Conservation (phyloP, 2,113 vertebrate species). For the Paracanthobrama guichenoti region DNA sequence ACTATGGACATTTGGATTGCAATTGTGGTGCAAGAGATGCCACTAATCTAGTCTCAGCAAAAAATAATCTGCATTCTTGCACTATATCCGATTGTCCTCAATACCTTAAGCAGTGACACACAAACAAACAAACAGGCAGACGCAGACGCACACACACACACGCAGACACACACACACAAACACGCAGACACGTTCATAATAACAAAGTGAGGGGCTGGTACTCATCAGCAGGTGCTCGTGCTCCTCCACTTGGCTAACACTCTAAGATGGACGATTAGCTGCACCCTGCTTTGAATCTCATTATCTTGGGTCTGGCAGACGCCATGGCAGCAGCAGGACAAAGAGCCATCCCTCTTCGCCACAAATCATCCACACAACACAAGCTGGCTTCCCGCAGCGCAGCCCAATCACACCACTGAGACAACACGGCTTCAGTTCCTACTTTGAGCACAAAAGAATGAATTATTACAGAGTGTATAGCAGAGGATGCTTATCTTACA, state of each 20-base stretch:
- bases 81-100: neutral
- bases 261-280: conserved; percentile 60
- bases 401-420: conserved; percentile 13
- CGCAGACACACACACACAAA: neutral
- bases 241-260: conserved; percentile 45
- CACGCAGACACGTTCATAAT: conserved; percentile 15
- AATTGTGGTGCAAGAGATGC: neutral
- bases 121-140: conserved; percentile 22
- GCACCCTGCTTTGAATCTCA: conserved; percentile 63
- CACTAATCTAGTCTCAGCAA: neutral
- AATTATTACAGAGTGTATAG: conserved; percentile 18
- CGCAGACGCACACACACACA: neutral
- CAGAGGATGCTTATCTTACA: neutral
- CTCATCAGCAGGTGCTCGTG: conserved; percentile 53
- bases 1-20: neutral
- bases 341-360: conserved; percentile 47
- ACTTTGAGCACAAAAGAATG: conserved; percentile 18
- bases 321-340: conserved; percentile 42
- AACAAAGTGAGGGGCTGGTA: neutral
- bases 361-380: conserved; percentile 51
- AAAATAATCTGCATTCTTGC: neutral
- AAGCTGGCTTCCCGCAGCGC: neutral
- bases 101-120: neutral
- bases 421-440: conserved; percentile 8
- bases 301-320: conserved; percentile 54